phyloP scores from a whole-genome alignment of 2,888 invertebrate genomes.

The Eupeodes luniger region DNA sequence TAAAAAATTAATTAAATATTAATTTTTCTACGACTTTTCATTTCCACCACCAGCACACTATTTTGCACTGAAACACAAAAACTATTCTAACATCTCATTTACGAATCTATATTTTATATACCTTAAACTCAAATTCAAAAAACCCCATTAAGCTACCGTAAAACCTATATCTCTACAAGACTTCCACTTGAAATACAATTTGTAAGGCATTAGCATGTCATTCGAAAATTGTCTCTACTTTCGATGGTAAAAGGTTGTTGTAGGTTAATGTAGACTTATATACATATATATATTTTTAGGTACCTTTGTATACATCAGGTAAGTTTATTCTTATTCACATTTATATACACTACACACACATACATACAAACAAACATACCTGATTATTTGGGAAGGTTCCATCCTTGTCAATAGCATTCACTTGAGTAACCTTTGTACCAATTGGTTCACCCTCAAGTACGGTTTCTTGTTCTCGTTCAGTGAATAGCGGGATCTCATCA shows the following conservation, averaged over 20 bases:
- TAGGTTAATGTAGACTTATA: no score
- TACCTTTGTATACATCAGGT: not conserved
- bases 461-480: constrained; percentile 97
- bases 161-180: constrained; percentile 26
- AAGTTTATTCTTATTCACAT: not conserved
- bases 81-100: no score
- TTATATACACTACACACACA: not conserved
- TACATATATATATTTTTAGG: not conserved
- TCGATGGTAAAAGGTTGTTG: not conserved
- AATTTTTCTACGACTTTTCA: no score
- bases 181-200: constrained; percentile 60
- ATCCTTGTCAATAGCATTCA: constrained; percentile 98
- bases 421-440: constrained; percentile 97
- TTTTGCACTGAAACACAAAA: constrained; percentile 11
- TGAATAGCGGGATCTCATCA: constrained; percentile 98
- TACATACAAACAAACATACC: constrained; percentile 85
- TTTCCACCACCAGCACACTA: no score
- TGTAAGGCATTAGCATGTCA: constrained; percentile 51
- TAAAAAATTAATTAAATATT: no score
- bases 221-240: constrained; percentile 7
- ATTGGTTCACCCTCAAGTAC: constrained; percentile 97
- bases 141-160: not conserved
- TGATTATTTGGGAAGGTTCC: constrained; percentile 97
- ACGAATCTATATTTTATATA: no score
- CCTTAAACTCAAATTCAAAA: not conserved